Percentiles rank a stretch among this genome's conserved stretches.
Evolutionary conservation across 2,113 vertebrate species (phyloP).

Genomic region (Ovis aries): DNA sequence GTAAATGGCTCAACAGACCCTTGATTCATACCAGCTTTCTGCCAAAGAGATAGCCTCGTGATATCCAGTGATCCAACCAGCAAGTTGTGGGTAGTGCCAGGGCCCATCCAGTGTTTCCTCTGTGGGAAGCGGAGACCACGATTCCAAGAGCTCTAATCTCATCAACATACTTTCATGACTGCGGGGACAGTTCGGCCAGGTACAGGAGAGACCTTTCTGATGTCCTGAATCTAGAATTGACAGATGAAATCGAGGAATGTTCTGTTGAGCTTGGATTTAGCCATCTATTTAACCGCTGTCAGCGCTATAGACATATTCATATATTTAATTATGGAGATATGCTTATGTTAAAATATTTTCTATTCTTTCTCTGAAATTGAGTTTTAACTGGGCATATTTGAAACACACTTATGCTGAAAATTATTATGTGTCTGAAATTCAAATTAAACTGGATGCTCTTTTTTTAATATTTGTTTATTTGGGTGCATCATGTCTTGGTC

Average conservation of each 20-base stretch:
- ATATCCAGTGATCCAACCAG: not conserved
- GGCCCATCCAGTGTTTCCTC: not conserved
- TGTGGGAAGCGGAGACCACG: not conserved
- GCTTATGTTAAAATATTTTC: not conserved
- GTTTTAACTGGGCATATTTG: not conserved
- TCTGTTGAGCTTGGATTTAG: not conserved
- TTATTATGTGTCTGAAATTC: not conserved
- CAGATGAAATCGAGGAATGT: not conserved
- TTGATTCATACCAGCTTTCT: not conserved
- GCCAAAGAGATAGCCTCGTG: not conserved
- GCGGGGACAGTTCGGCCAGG: not conserved
- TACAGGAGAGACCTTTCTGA: not conserved
- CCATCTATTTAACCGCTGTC: not conserved
- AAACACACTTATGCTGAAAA: not conserved
- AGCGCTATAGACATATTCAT: not conserved
- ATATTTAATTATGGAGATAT: not conserved
- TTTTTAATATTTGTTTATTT: not conserved
- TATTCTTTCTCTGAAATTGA: not conserved
- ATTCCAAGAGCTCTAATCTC: not conserved
- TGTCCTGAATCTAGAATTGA: not conserved
- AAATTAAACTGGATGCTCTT: not conserved
- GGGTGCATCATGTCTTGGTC: not conserved
- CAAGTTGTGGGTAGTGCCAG: not conserved
- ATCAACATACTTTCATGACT: not conserved
- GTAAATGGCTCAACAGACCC: not conserved